These are phyloP conservation scores for Heliconius eleuchia DNA, from an alignment of 1,140 invertebrate species.

Conservation along the genomic window DNA sequence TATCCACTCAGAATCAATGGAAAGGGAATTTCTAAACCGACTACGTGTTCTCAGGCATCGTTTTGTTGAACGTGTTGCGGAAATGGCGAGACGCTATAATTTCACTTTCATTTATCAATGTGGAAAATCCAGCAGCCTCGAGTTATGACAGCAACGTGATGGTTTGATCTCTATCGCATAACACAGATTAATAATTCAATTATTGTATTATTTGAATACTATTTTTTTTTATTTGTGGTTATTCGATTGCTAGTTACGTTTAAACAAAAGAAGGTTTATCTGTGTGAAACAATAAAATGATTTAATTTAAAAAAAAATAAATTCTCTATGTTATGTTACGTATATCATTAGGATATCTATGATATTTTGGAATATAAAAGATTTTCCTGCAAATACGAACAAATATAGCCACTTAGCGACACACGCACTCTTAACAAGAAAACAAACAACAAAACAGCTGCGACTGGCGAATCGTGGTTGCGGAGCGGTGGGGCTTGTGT, in stretches of 20 bases:
- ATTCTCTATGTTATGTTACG: neutral
- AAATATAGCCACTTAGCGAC: neutral
- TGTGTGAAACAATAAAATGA: neutral
- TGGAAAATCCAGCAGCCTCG: constrained; percentile 44
- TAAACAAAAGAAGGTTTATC: too few relatives aligned
- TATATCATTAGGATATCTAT: neutral
- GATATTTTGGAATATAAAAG: neutral
- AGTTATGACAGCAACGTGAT: constrained; percentile 25
- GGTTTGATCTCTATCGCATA: constrained; percentile 12
- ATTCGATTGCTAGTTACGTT: too few relatives aligned
- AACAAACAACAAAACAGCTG: constrained; percentile 37
- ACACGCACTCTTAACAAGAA: neutral
- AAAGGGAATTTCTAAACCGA: constrained; percentile 33
- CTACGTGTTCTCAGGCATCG: constrained; percentile 27
- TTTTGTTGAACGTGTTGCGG: constrained; percentile 40
- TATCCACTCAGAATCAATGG: constrained; percentile 9
- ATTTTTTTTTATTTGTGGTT: neutral
- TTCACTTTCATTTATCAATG: constrained; percentile 48
- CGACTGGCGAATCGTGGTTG: constrained; percentile 33
- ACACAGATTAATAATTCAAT: neutral
- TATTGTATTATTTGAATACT: neutral
- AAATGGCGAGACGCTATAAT: constrained; percentile 33
- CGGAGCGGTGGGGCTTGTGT: constrained; percentile 62
- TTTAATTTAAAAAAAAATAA: neutral
- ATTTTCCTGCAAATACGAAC: neutral